Conservation (phyloP, 2,888 invertebrate species). For the Chalcosyrphus nemorum region DNA sequence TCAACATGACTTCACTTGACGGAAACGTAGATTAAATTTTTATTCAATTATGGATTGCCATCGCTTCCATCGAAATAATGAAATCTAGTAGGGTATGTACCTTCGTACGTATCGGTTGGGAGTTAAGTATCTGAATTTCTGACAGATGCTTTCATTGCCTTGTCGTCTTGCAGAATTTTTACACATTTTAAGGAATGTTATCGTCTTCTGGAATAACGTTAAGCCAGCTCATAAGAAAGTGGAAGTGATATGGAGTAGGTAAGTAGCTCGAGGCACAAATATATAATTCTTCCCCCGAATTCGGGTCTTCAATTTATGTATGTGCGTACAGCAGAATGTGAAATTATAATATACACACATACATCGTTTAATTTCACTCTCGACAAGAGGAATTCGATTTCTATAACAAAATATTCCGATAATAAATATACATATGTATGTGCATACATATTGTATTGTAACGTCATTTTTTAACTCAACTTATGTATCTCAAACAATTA, state of each 20-base stretch:
- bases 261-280: not conserved
- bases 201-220: constrained; percentile 5
- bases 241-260: not conserved
- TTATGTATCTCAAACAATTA: too few species aligned
- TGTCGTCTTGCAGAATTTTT: constrained; percentile 10
- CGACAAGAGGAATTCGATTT: not conserved
- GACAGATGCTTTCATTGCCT: constrained; percentile 17
- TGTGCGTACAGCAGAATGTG: not conserved
- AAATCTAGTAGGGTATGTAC: not conserved
- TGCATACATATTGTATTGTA: too few species aligned
- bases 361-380: not conserved
- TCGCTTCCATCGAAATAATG: constrained; percentile 1
- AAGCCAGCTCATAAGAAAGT: not conserved
- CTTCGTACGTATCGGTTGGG: not conserved
- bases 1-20: constrained; percentile 28
- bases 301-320: not conserved
- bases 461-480: too few species aligned
- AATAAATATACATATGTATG: too few species aligned
- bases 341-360: not conserved
- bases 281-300: not conserved
- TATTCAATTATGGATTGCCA: constrained; percentile 37
- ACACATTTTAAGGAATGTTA: constrained; percentile 18
- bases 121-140: constrained; percentile 1
- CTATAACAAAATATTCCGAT: not conserved
- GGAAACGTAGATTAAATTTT: constrained; percentile 36